Percentiles rank a stretch among this genome's conserved stretches.
phyloP scores from a whole-genome alignment of 2,113 vertebrate genomes.

The Pollimyrus isidori region DNA sequence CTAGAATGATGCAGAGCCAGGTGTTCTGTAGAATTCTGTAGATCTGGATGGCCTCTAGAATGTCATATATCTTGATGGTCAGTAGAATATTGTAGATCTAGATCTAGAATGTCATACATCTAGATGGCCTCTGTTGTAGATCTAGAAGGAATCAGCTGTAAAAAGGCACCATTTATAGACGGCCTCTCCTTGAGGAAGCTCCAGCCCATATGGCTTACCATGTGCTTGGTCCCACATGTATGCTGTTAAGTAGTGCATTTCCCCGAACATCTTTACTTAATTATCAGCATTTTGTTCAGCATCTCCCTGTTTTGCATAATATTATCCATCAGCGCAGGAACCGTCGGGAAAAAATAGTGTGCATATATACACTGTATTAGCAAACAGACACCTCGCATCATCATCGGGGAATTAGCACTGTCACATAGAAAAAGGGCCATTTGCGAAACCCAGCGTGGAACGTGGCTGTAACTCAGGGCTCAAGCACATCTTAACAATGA shows the following conservation, averaged over 20 bases:
- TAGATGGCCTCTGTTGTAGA: neutral
- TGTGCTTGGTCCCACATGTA: slow-evolving; percentile 66
- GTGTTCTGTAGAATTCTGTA: slow-evolving; percentile 12
- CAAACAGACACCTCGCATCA: neutral
- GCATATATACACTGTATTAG: slow-evolving; percentile 3
- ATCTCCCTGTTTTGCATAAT: slow-evolving; percentile 67
- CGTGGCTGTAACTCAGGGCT: neutral
- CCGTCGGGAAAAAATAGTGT: slow-evolving; percentile 36
- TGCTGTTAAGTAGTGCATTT: slow-evolving; percentile 64
- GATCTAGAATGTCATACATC: neutral
- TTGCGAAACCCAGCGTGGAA: neutral
- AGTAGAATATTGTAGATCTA: neutral
- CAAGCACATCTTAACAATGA: neutral
- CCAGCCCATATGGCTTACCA: slow-evolving; percentile 65
- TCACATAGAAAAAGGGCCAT: neutral
- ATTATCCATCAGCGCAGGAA: slow-evolving; percentile 59
- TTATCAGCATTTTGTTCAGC: slow-evolving; percentile 74
- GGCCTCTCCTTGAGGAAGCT: slow-evolving; percentile 36
- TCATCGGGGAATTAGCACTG: neutral
- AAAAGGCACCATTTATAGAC: slow-evolving; percentile 41
- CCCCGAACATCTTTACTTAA: slow-evolving; percentile 69
- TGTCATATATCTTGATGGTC: neutral
- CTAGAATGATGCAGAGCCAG: neutral
- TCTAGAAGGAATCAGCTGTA: slow-evolving; percentile 40
- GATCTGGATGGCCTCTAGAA: neutral